Conservation (phyloP, 2,888 invertebrate species). For the Luffia ferchaultella region DNA sequence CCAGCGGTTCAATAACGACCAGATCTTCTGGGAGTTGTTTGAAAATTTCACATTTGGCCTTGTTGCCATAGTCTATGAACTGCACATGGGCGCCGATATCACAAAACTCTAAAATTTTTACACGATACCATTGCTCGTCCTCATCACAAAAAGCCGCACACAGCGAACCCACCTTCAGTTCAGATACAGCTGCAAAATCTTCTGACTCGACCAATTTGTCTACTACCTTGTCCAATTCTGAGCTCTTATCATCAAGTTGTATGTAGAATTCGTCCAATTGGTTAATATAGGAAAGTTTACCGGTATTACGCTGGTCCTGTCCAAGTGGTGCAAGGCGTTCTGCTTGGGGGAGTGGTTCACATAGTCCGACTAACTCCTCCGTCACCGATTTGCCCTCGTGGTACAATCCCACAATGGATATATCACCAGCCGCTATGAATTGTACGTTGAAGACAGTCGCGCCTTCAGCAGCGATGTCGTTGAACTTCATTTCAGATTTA, state of each 20-base stretch:
- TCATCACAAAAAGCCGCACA: conserved; percentile 74
- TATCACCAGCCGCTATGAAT: conserved; percentile 72
- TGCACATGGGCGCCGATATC: conserved; percentile 65
- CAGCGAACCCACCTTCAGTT: conserved; percentile 65
- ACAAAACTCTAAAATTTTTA: conserved; percentile 66
- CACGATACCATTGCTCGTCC: conserved; percentile 74
- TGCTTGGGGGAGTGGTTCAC: conserved; percentile 28
- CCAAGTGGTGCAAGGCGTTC: conserved; percentile 29
- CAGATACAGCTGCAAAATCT: conserved; percentile 53
- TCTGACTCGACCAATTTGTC: conserved; percentile 60
- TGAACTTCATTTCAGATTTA: conserved; percentile 71
- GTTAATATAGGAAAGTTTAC: conserved; percentile 72
- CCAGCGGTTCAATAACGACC: conserved; percentile 62
- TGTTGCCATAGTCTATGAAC: conserved; percentile 77
- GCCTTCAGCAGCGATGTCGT: conserved; percentile 73
- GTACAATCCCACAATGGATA: conserved; percentile 69
- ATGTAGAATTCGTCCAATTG: conserved; percentile 79
- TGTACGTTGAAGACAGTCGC: conserved; percentile 74
- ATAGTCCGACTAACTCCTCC: conserved; percentile 63
- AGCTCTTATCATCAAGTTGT: conserved; percentile 65
- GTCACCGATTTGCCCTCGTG: conserved; percentile 70
- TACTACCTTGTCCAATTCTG: conserved; percentile 68
- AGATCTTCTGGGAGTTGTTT: conserved; percentile 69
- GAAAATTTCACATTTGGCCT: conserved; percentile 67
- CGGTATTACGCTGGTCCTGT: conserved; percentile 53